Evolutionary conservation across 2,888 invertebrate genomes (phyloP).

Genomic region (Margaritifera margaritifera): DNA sequence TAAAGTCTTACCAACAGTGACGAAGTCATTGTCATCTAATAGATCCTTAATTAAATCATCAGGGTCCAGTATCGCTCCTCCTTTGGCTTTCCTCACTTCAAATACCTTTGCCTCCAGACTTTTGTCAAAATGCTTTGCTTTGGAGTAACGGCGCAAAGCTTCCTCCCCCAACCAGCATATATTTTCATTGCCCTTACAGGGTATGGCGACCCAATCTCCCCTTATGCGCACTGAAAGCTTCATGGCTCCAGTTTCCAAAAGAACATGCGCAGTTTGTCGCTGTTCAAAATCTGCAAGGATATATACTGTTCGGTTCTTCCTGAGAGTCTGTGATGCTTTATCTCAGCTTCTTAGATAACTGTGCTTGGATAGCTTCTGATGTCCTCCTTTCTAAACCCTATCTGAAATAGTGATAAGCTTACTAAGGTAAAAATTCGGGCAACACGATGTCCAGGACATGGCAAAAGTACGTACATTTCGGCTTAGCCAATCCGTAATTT

Average conservation of each 20-base stretch:
- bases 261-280: neutral
- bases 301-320: neutral
- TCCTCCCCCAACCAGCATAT: constrained; percentile 77
- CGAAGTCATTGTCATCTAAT: constrained; percentile 78
- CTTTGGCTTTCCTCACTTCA: constrained; percentile 77
- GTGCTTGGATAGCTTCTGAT: too few species aligned
- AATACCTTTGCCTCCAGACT: constrained; percentile 62
- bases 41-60: constrained; percentile 76
- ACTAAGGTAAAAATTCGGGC: too few species aligned
- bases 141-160: constrained; percentile 74
- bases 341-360: neutral
- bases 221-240: constrained; percentile 77
- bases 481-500: too few species aligned
- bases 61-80: constrained; percentile 77
- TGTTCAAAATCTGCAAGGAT: neutral
- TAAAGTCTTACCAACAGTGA: constrained; percentile 76
- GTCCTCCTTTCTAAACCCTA: neutral
- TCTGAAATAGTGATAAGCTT: too few species aligned
- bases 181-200: constrained; percentile 74
- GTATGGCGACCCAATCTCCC: constrained; percentile 78
- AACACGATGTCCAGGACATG: too few species aligned
- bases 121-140: constrained; percentile 62
- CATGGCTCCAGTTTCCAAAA: constrained; percentile 68
- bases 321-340: constrained; percentile 6
- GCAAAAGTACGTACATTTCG: too few species aligned